Conservation (phyloP, 1,140 invertebrate genomes). For the Homalodisca vitripennis region DNA sequence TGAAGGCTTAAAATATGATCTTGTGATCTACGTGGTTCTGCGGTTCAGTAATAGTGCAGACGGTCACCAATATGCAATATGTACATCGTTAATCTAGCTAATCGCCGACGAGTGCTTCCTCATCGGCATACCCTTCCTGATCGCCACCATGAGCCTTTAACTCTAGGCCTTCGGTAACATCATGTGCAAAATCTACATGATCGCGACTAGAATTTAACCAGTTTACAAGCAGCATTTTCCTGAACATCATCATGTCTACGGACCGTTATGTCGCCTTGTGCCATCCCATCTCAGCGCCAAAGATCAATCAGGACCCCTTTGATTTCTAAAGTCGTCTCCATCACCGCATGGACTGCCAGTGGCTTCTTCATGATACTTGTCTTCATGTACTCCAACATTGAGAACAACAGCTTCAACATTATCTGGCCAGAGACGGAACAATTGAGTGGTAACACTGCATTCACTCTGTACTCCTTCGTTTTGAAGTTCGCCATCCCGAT, state of each 20-base stretch:
- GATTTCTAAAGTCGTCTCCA: conserved; percentile 81
- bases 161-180: conserved; percentile 88
- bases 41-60: conserved; percentile 96
- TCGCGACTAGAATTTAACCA: conserved; percentile 93
- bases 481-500: conserved; percentile 92
- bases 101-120: conserved; percentile 94
- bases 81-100: conserved; percentile 95
- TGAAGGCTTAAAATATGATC: no score
- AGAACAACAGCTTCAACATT: conserved; percentile 74
- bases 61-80: conserved; percentile 95
- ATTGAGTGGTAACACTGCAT: conserved; percentile 62
- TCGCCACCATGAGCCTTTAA: conserved; percentile 80
- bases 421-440: conserved; percentile 67
- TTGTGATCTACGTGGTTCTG: conserved; percentile 96
- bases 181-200: conserved; percentile 94
- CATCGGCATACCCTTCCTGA: conserved; percentile 88
- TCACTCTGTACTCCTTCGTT: conserved; percentile 89
- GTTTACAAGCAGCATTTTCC: conserved; percentile 90
- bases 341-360: conserved; percentile 80
- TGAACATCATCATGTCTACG: conserved; percentile 94
- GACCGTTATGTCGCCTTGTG: conserved; percentile 97
- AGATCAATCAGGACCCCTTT: conserved; percentile 82
- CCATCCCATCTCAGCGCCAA: conserved; percentile 87
- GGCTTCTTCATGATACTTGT: conserved; percentile 89
- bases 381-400: conserved; percentile 83